Evolutionary conservation across 2,888 invertebrate genomes (phyloP), one percentile per base, ranked within the genome.

Genomic region (Eupelmus urozonus): DNA sequence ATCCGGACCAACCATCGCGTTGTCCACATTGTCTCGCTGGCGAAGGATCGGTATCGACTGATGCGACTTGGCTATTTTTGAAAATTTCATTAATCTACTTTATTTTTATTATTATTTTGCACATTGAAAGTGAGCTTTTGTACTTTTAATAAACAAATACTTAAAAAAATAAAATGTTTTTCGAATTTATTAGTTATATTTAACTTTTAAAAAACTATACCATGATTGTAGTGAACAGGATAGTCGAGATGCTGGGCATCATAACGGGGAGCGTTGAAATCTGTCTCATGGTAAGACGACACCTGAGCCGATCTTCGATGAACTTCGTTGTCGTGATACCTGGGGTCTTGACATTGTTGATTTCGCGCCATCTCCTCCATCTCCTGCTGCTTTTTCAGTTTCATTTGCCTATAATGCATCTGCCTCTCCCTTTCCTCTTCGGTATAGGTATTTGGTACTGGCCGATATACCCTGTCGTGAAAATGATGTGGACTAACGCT

Each of bases 401-500:
- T 86, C 59, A 87, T 65, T 18, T 86, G 86, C 16, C 87, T 83
- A 59, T 84, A 85, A 3, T 87, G 85, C 60, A 86, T 81, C 42
- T 85, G 85, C 18, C 88, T 83, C n/a, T n/a, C n/a, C n/a, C n/a
- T 34, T 60, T 89, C 88, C 40, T 89, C 87, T 57, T 89, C 88
- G 2, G 85, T 85, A 20, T 87, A 89, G 0, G 87, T 85, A 63
- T 87, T 89, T 2, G 88, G 86, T 7, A 87, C 81, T 2, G 85
- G 85, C 1, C 89, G 85, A 70, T 88, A 85, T 3, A 81, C 79
- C 51, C 86, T 84, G 20, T 89, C 88, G 9, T 65, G 83, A 79
- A 85, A 85, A 9, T 85, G 83, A 45, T 85, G 84, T 0, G 80
- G 80, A 73, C 80, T 80, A 9, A 63, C 55, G 1, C 72, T 60